phyloP scores from a whole-genome alignment of 2,113 vertebrate genomes.

The Takifugu flavidus region DNA sequence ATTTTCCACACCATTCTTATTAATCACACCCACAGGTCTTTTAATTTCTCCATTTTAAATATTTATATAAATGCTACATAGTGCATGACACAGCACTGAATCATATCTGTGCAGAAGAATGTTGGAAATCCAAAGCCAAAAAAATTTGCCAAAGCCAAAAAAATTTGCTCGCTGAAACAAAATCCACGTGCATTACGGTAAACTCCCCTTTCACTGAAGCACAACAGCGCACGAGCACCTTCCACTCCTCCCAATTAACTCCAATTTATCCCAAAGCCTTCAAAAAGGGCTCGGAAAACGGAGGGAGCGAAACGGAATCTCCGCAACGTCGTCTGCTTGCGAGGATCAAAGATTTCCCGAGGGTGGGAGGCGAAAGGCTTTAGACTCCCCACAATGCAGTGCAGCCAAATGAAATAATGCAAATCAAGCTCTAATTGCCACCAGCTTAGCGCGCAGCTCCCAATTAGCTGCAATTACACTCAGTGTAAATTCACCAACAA shows the following conservation, averaged over 20 bases:
- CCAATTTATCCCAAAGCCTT: slow-evolving; percentile 67
- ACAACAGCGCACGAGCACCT: slow-evolving; percentile 23
- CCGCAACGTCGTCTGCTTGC: slow-evolving; percentile 72
- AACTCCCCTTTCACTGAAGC: slow-evolving; percentile 14
- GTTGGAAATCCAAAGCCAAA: neutral
- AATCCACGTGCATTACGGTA: neutral
- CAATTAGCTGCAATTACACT: slow-evolving; percentile 95
- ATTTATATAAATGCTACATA: slow-evolving; percentile 12
- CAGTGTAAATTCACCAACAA: slow-evolving; percentile 86
- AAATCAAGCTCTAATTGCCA: slow-evolving; percentile 89
- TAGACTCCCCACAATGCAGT: slow-evolving; percentile 75
- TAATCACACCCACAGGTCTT: slow-evolving; percentile 36
- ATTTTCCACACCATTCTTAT: slow-evolving; percentile 45
- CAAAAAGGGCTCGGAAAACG: slow-evolving; percentile 51
- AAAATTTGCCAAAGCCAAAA: neutral
- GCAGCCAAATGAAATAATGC: slow-evolving; percentile 83
- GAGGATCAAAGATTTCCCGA: slow-evolving; percentile 77
- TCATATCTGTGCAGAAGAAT: neutral
- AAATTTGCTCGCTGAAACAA: slow-evolving; percentile 2
- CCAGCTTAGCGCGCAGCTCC: slow-evolving; percentile 82
- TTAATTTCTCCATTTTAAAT: slow-evolving; percentile 40
- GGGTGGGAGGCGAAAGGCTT: slow-evolving; percentile 77
- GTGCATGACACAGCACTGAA: neutral
- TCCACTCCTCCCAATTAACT: slow-evolving; percentile 63
- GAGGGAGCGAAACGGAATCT: slow-evolving; percentile 55